These are phyloP conservation scores for Macrobrachium rosenbergii DNA, from an alignment of 1,140 invertebrate species.

Conservation along the genomic window DNA sequence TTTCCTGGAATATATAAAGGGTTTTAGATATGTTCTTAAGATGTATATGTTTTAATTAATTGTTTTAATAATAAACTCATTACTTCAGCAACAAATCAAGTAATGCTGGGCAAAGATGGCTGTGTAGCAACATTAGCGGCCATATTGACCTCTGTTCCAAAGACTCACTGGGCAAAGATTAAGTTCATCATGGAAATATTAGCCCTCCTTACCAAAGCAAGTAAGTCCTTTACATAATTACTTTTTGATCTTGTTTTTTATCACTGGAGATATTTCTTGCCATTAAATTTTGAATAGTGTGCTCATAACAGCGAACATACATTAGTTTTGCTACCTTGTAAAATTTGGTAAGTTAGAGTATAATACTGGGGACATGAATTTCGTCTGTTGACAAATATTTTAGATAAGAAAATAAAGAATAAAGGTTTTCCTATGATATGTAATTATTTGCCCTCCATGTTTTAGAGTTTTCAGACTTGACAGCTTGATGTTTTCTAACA, in stretches of 20 bases:
- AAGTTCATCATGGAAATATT: constrained; percentile 77
- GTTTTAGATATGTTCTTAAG: not conserved
- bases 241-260: constrained; percentile 30
- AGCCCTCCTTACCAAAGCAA: constrained; percentile 78
- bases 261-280: not conserved
- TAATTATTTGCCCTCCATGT: no score
- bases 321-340: no score
- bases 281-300: not conserved
- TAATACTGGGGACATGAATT: no score
- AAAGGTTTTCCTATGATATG: no score
- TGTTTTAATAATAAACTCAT: constrained; percentile 55
- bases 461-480: no score
- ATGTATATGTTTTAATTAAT: constrained; percentile 8
- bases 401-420: no score
- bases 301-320: no score
- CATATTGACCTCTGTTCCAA: constrained; percentile 76
- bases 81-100: constrained; percentile 75
- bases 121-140: constrained; percentile 77
- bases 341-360: no score
- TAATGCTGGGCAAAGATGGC: constrained; percentile 77
- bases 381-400: no score
- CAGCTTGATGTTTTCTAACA: no score
- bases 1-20: no score
- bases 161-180: constrained; percentile 76
- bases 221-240: constrained; percentile 70